Evolutionary conservation across 2,797 vertebrate genomes (phyloP), one percentile per base, ranked within the genome.

Genomic region (Scarus forsteni): DNA sequence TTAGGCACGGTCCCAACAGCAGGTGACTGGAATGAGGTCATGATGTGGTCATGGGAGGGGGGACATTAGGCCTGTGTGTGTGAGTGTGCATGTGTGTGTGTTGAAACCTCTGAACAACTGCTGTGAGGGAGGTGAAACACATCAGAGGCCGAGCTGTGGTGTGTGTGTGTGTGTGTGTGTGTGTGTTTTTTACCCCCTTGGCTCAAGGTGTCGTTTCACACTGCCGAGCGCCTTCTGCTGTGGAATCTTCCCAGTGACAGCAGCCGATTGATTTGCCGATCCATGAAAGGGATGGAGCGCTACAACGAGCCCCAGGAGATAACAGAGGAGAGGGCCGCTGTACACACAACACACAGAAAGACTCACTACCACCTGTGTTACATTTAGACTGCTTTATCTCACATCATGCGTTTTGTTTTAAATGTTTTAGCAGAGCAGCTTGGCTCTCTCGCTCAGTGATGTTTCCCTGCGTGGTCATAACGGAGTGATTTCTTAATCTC

Each of bases 1-100:
- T 94, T 93, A 93, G 84, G 85, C 85, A 88, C 91, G 93, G 92
- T 93, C 87, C 74, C 90, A 90, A 88, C 92, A 93, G 94, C 94
- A 95, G 94, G 94, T 95, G 94, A 95, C 89, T 93, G 85, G 81
- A 88, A 86, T 91, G 89, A 84, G 86, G 85, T 89, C 86, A 90
- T 85, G 85, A 93, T 85, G 83, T 94, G 94, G 92, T 93, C 92
- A 90, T 84, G 82, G 88, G 83, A 77, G 89, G 88, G 86, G 86
- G 78, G 45, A 70, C 66, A 69, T 67, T 34, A 55, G 59, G 71
- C 54, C 38, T 39, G 55, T 60, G 70, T 49, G 57, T 66, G 66
- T 46, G 61, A 65, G 56, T 68, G 70, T 52, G 73, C 64, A 62
- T 69, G 58, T 70, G 75, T 70, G 77, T 80, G 85, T 80, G 84